phyloP scores from a whole-genome alignment of 1,140 invertebrate genomes.

The Ostrea denselamellosa region DNA sequence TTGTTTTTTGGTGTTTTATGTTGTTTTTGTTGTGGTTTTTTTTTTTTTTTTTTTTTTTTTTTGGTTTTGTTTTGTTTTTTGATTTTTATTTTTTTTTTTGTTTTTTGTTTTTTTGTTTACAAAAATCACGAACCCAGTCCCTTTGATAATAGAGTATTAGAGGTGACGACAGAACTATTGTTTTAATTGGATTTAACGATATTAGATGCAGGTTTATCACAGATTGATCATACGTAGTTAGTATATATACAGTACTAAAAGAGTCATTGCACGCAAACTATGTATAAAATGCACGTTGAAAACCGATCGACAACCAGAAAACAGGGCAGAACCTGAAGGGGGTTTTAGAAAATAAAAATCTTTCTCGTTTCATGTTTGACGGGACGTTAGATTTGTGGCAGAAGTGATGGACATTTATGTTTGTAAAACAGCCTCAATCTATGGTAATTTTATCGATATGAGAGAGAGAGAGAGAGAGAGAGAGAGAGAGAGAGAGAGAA shows the following conservation, averaged over 20 bases:
- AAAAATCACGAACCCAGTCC: too few relatives aligned
- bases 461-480: background rate
- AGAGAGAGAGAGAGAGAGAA: too few relatives aligned
- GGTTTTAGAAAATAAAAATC: background rate
- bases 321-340: background rate
- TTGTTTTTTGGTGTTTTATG: too few relatives aligned
- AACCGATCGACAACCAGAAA: background rate
- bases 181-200: background rate
- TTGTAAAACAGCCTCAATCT: background rate
- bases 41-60: background rate
- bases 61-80: too few relatives aligned
- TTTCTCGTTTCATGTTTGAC: constrained; percentile 27
- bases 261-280: background rate
- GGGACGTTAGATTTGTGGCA: background rate
- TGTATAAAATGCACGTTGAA: background rate
- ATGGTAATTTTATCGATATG: background rate
- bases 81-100: too few relatives aligned
- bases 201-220: background rate
- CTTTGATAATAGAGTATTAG: too few relatives aligned
- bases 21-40: too few relatives aligned
- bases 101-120: too few relatives aligned
- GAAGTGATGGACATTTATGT: background rate
- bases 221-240: background rate
- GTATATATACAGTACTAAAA: background rate
- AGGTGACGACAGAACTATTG: background rate